Percentiles rank a stretch among this genome's conserved stretches.
Conservation (phyloP, 2,797 vertebrate species). For the Tokudaia muenninki region DNA sequence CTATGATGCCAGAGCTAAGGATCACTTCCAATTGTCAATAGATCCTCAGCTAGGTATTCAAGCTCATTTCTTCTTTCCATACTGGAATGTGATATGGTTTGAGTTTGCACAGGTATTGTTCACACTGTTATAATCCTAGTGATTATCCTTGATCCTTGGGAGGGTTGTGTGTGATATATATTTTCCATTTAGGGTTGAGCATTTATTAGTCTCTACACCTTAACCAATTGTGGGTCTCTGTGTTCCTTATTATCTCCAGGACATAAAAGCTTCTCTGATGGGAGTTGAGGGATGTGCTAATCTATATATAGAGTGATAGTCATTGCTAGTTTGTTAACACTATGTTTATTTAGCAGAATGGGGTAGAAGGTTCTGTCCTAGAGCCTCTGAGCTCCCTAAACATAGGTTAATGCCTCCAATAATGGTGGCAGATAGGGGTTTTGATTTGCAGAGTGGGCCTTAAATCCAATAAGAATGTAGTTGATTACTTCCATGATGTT, state of each 20-base stretch:
- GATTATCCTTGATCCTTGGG: neutral
- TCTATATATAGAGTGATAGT: neutral
- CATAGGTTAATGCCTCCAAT: neutral
- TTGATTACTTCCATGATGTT: neutral
- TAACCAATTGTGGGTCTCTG: neutral
- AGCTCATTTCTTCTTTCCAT: neutral
- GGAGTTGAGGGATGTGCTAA: neutral
- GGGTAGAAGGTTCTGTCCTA: neutral
- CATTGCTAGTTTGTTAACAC: neutral
- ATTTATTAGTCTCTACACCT: neutral
- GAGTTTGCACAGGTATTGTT: neutral
- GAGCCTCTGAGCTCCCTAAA: neutral
- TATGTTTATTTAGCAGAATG: neutral
- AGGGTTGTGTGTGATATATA: neutral
- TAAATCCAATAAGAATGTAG: neutral
- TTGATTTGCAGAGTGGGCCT: neutral
- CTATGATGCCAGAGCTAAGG: neutral
- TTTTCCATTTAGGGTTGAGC: neutral
- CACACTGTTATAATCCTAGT: too few relatives aligned
- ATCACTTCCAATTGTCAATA: neutral
- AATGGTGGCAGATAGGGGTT: neutral
- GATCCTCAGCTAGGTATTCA: neutral
- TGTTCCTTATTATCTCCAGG: neutral
- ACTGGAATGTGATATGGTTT: neutral
- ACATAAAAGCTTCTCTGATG: neutral